Evolutionary conservation across 2,797 vertebrate species (phyloP).

Genomic region (Aulostomus chinensis): DNA sequence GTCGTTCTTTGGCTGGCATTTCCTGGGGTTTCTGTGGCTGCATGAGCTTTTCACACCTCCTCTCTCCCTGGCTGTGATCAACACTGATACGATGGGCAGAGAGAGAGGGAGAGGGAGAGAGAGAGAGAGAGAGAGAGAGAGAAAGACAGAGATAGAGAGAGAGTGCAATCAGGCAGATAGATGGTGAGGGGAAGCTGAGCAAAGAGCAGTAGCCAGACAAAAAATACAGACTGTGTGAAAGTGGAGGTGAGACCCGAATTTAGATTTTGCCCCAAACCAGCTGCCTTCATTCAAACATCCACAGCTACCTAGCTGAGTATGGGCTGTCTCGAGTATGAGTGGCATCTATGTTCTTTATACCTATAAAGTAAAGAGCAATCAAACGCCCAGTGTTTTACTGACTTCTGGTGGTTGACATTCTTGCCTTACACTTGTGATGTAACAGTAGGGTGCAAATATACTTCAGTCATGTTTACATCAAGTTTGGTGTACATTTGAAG

Average conservation of each 20-base stretch:
- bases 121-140: conserved; percentile 28
- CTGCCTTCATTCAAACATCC: conserved; percentile 44
- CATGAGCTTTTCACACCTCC: conserved; percentile 68
- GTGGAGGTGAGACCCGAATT: conserved; percentile 49
- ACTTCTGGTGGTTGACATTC: too few relatives aligned
- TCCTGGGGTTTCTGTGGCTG: conserved; percentile 64
- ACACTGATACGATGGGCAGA: conserved; percentile 61
- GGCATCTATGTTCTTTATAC: too few relatives aligned
- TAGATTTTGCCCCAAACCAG: conserved; percentile 47
- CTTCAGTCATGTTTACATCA: too few relatives aligned
- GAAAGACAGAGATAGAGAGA: conserved; percentile 19
- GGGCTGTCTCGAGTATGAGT: too few relatives aligned
- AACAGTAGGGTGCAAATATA: too few relatives aligned
- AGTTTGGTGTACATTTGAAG: too few relatives aligned
- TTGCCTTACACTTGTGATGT: too few relatives aligned
- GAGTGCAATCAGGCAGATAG: conserved; percentile 66
- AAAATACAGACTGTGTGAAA: conserved; percentile 57
- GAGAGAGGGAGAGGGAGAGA: conserved; percentile 21
- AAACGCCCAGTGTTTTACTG: too few relatives aligned
- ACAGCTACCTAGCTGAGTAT: conserved; percentile 26
- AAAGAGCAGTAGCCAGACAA: conserved; percentile 53
- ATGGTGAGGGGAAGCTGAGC: conserved; percentile 62
- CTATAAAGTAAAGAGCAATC: too few relatives aligned
- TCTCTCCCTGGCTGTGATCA: conserved; percentile 50
- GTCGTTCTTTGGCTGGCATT: conserved; percentile 62